Percentiles rank a stretch among this genome's conserved stretches.
These are phyloP conservation scores for Drosophila quadrilineata DNA, from an alignment of 1,140 invertebrate genomes.

Conservation along the genomic window DNA sequence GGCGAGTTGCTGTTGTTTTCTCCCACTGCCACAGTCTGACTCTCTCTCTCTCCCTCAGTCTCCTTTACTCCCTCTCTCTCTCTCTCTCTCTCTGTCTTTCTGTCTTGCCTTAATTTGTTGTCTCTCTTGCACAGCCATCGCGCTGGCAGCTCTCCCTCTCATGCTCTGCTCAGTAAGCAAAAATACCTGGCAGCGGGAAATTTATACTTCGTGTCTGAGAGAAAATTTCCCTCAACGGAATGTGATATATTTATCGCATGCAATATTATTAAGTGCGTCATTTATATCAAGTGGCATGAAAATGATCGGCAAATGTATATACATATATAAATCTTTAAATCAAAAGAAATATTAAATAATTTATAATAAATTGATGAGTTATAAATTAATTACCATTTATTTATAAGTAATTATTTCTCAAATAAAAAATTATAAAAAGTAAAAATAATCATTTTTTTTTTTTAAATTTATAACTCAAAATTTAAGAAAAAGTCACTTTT, in stretches of 20 bases:
- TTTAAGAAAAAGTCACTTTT: too few relatives aligned
- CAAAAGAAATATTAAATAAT: too few relatives aligned
- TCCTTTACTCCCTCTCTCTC: background rate
- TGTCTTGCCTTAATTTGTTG: too few relatives aligned
- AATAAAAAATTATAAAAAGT: too few relatives aligned
- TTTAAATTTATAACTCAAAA: too few relatives aligned
- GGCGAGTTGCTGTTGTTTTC: background rate
- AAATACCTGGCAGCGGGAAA: conserved; percentile 36
- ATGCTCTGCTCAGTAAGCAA: background rate
- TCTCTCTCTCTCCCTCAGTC: background rate
- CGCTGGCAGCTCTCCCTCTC: too few relatives aligned
- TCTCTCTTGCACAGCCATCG: too few relatives aligned
- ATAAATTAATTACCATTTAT: too few relatives aligned
- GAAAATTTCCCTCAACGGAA: conserved; percentile 58
- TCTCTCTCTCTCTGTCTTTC: background rate
- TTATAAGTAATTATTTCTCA: too few relatives aligned
- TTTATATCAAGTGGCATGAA: background rate
- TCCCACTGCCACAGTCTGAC: background rate
- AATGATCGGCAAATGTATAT: background rate
- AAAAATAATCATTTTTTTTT: too few relatives aligned
- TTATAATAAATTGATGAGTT: too few relatives aligned
- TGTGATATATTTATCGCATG: conserved; percentile 48
- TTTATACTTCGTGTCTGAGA: conserved; percentile 24
- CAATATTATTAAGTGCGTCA: background rate
- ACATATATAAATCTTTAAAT: too few relatives aligned